A percentile compares a stretch with the other conserved stretches of the same genome.
Evolutionary conservation across 2,113 vertebrate species (phyloP).

Genomic region (Toxotes jaculatrix): DNA sequence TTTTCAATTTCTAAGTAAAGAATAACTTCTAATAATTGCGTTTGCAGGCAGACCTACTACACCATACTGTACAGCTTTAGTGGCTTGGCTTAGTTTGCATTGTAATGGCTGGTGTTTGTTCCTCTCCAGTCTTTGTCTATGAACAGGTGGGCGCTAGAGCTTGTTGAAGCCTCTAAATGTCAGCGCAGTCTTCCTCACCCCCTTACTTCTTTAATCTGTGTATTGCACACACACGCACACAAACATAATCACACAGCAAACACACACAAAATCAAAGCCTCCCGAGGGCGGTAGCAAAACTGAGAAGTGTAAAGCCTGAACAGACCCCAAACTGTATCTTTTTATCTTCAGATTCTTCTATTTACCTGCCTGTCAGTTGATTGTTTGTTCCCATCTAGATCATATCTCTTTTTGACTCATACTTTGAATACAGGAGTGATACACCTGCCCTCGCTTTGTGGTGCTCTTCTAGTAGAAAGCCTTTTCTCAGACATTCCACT

Average conservation of each 20-base stretch:
- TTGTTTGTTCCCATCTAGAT: constrained; percentile 67
- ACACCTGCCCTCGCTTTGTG: constrained; percentile 52
- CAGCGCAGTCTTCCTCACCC: constrained; percentile 73
- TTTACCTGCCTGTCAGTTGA: constrained; percentile 74
- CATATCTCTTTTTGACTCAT: constrained; percentile 68
- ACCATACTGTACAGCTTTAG: constrained; percentile 6
- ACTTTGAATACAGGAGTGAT: constrained; percentile 46
- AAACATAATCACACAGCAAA: constrained; percentile 36
- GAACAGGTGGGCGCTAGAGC: constrained; percentile 71
- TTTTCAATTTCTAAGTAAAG: not conserved
- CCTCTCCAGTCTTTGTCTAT: constrained; percentile 51
- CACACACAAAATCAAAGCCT: constrained; percentile 70
- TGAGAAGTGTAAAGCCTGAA: constrained; percentile 58
- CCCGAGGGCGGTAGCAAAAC: constrained; percentile 62
- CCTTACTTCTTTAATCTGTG: constrained; percentile 75
- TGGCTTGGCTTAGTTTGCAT: constrained; percentile 24
- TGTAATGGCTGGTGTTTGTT: constrained; percentile 64
- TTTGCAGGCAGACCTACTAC: not conserved
- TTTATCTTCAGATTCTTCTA: constrained; percentile 64
- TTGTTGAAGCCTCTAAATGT: constrained; percentile 78
- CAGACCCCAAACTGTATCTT: constrained; percentile 71
- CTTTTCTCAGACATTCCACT: not conserved
- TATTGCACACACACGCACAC: constrained; percentile 36
- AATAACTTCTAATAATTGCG: not conserved
- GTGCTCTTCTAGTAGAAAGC: constrained; percentile 3